Conservation (phyloP, 2,888 invertebrate genomes). For the Sphecodes monilicornis region DNA sequence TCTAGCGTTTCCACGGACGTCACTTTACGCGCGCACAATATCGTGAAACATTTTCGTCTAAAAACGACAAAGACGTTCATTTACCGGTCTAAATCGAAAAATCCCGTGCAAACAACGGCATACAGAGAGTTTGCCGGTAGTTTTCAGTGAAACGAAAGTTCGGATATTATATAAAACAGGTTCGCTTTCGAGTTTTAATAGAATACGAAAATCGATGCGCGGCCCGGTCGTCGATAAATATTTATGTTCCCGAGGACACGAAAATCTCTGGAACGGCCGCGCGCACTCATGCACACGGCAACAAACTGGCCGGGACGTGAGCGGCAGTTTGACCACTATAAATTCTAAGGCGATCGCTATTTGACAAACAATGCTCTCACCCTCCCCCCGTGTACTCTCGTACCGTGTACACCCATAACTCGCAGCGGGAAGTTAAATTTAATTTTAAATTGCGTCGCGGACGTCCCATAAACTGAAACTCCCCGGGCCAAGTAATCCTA, state of each 20-base stretch:
- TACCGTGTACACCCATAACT: not conserved
- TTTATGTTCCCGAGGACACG: not conserved
- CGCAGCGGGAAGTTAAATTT: conserved; percentile 3
- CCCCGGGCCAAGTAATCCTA: not conserved
- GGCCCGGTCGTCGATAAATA: not conserved
- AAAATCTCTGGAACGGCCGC: not conserved
- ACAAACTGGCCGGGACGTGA: not conserved
- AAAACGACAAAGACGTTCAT: not conserved
- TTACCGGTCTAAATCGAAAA: not conserved
- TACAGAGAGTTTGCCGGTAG: not conserved
- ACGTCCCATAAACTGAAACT: conserved; percentile 1
- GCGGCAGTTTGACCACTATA: conserved; percentile 6
- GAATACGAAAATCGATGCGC: not conserved
- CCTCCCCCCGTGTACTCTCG: not conserved
- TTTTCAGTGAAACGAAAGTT: not conserved
- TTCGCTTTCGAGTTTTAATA: not conserved
- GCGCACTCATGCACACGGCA: no score
- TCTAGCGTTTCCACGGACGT: not conserved
- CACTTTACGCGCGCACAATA: not conserved
- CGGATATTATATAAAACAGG: not conserved
- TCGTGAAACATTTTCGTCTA: not conserved
- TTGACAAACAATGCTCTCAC: not conserved
- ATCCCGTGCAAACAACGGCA: not conserved
- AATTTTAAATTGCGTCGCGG: conserved; percentile 1
- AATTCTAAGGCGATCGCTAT: conserved; percentile 10